Percentiles rank a stretch among this genome's conserved stretches.
Conservation (phyloP, 1,140 invertebrate species). For the Eueides isabella region DNA sequence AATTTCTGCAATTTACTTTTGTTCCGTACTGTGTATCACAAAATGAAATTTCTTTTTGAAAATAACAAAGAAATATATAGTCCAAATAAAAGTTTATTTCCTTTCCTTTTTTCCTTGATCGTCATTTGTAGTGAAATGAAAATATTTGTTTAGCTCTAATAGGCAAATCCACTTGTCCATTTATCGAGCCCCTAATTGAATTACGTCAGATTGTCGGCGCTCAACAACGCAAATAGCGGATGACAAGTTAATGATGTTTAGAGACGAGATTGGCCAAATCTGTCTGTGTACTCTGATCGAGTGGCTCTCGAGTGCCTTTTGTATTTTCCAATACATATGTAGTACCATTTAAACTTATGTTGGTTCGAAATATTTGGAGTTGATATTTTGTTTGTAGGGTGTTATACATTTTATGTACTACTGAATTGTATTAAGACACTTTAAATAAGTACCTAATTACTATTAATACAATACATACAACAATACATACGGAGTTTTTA, state of each 20-base stretch:
- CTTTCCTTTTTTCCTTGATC: not conserved
- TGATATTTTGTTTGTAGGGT: too few relatives aligned
- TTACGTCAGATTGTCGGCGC: not conserved
- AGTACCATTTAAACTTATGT: not conserved
- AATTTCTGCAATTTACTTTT: not conserved
- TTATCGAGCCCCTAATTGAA: slow-evolving; percentile 11
- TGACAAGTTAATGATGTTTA: slow-evolving; percentile 35
- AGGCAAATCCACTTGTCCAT: not conserved
- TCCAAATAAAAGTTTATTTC: not conserved
- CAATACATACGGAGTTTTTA: too few relatives aligned
- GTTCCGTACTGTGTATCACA: not conserved
- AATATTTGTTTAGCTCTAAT: not conserved
- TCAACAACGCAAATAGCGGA: slow-evolving; percentile 18
- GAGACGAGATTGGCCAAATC: slow-evolving; percentile 35
- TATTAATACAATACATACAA: too few relatives aligned
- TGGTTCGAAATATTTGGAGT: too few relatives aligned
- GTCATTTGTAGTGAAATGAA: not conserved
- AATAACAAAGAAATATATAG: slow-evolving; percentile 2
- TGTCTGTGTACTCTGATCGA: slow-evolving; percentile 1
- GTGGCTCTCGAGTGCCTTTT: not conserved
- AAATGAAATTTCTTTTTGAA: not conserved
- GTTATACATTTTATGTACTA: too few relatives aligned
- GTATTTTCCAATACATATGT: not conserved
- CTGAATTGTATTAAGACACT: too few relatives aligned
- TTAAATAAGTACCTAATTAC: too few relatives aligned